Evolutionary conservation across 2,888 invertebrate genomes (phyloP), one percentile per base, ranked within the genome.

Genomic region (Andricus quercusramuli): DNA sequence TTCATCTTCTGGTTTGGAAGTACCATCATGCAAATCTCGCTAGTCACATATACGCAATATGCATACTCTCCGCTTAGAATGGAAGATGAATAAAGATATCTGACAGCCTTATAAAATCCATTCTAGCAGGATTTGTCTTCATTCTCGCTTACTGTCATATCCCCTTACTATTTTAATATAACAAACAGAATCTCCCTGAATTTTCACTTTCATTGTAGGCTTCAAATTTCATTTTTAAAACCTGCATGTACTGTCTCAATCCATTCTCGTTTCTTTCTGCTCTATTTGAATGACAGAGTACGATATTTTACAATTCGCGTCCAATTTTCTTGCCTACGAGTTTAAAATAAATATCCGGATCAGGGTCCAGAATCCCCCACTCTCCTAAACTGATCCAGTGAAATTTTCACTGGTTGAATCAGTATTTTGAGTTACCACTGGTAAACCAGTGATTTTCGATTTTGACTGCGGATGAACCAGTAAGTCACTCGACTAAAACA

Each of bases 71-170:
- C 44, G 44, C 25, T 80, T 41, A 80, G 76, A 78, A 47, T 64
- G 77, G 22, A 37, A 59, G 77, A 83, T 82, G 84, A 85, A 86
- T 86, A 83, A 83, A 85, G 84, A 87, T 86, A 82, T 81, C 76
- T 65, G 59, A 44, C 77, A 80, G 76, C 68, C 32, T 25, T 44
- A 29, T 25, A 65, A 62, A 51, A 74, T 56, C n/a, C 20, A 56
- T 37, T 67, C n/a, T 25, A 66, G 0, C 13, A 22, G 44, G 37
- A 47, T 47, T 62, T 47, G 44, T 47, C n/a, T 59, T 47, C 8
- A n/a, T 29, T 25, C 6, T 22, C 41, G 4, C 3, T 64, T 66
- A 37, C 22, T 67, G 59, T 66, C 62, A 41, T 76, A 37, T 22
- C 20, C 78, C 41, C 25, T 47, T 41, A 44, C 25, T 47, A 2